Evolutionary conservation across 2,888 invertebrate species (phyloP), one percentile per base, ranked within the genome.

Genomic region (Parascotia fuliginaria): DNA sequence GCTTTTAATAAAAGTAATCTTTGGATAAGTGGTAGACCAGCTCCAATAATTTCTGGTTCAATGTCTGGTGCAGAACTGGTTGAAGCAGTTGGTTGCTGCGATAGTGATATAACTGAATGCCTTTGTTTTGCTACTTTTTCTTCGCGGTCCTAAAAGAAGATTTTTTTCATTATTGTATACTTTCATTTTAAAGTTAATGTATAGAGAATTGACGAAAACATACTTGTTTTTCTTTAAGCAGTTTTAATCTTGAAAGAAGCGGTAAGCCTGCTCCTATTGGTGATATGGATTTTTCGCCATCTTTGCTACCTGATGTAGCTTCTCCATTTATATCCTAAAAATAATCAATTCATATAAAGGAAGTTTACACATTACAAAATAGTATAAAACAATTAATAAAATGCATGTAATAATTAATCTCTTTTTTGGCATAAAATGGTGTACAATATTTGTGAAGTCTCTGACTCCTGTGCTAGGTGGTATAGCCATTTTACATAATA

Each of bases 211-310:
- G 11, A 11, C 19, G 12, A 12, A 7, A 3, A 12, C 28, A 3
- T 67, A 95, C 96, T 87, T 97, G 97, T 83, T 97, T 97, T 80
- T 97, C 97, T 82, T 97, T 97, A 0, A 97, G 93, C 33, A 97
- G 87, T 72, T 96, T 95, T 41, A 97, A 87, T 48, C 97, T 92
- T 32, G 96, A 95, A 6, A 97, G 85, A 16, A 97, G 85, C 0
- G 97, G 97, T 43, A 97, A 86, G 0, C 97, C 97, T 3, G 97
- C 97, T 31, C 97, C 97, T 54, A 97, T 93, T 0, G 96, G 96
- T 41, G 96, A 96, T 45, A 93, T 92, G 34, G 94, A 92, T 69
- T 95, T 95, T 46, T 93, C 94, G 19, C 79, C 84, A 61, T 95
- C 95, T 69, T 92, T 93, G 48, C 76, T 83, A 12, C 85, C 89